Base-by-base conservation (phyloP, 2,888 invertebrate species). In the Acholoe squamosa region DNA sequence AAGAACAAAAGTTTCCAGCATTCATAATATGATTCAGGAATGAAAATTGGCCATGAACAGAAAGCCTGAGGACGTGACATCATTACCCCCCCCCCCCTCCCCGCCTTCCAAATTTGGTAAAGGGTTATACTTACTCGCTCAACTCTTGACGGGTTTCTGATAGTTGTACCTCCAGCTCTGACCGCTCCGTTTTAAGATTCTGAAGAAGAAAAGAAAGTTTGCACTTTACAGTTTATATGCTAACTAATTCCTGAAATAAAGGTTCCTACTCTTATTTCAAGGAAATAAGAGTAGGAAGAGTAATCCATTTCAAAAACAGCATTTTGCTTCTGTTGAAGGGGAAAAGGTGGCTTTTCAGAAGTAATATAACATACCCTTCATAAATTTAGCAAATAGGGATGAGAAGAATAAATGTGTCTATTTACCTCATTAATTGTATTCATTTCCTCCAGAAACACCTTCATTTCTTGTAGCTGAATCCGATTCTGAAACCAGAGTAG, bases 141-240 rank as follows among this genome's bases (percentile, higher is more conserved):
- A 34, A 33, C 84, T 34, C 43, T 3, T 84, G 84, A 12, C 52
- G 22, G 5, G 84, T 34, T 52, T 84, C 51, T 22, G 25, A 1
- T 33, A 84, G n/a, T 25, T 43, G 43, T 16, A 51, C 43, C 25
- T 84, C 84, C 84, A 84, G 19, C n/a, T 84, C 84, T 7, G 84
- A 22, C 5, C 33, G 43, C 19, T 84, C 84, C 0, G 84, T 84
- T 52, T 84, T 84, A 34, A 84, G 25, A 25, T 84, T 84, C 84
- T 84, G 84, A 34, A 34, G 25, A 14, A 71, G 28, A 22, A 71
- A 16, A 71, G 28, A 71, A 16, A 71, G 28, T n/a, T n/a, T 61
- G 61, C 61, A 61, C 14, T n/a, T n/a, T n/a, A n/a, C n/a, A n/a
- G 22, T 61, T 12, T 14, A n/a, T n/a, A 61, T 61, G 61, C 3